Percentiles rank a stretch among this genome's conserved stretches.
These are phyloP conservation scores for Scrobipalpa costella DNA, from an alignment of 2,888 invertebrate species.

Conservation along the genomic window DNA sequence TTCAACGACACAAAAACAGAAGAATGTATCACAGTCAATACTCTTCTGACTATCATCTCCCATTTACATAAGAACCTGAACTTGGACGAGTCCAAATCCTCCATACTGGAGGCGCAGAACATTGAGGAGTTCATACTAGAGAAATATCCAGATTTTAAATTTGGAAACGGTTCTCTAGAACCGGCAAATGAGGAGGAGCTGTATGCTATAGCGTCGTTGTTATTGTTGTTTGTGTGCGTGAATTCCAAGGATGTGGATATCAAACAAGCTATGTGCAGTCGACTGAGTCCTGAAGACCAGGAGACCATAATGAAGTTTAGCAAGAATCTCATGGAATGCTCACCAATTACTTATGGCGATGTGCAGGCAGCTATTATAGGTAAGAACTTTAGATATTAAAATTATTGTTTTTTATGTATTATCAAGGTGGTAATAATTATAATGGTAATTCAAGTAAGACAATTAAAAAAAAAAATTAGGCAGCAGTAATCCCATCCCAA, in stretches of 20 bases:
- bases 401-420: too few relatives aligned
- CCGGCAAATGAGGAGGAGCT: constrained; percentile 57
- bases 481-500: too few relatives aligned
- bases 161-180: constrained; percentile 59
- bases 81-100: constrained; percentile 69
- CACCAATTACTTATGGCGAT: constrained; percentile 62
- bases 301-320: constrained; percentile 78
- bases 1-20: constrained; percentile 53
- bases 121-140: constrained; percentile 66
- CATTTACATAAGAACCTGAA: constrained; percentile 66
- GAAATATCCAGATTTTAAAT: constrained; percentile 76
- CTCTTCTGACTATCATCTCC: constrained; percentile 61
- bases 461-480: too few relatives aligned
- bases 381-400: constrained; percentile 36
- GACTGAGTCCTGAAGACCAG: constrained; percentile 75
- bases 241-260: constrained; percentile 78
- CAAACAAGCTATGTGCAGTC: constrained; percentile 79
- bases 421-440: too few relatives aligned
- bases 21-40: constrained; percentile 51
- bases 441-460: too few relatives aligned
- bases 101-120: constrained; percentile 61
- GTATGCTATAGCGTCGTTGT: constrained; percentile 71
- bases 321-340: constrained; percentile 74
- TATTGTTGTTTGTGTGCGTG: constrained; percentile 76
- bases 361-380: constrained; percentile 68